Evolutionary conservation across 2,888 invertebrate species (phyloP).

Genomic region (Pandemis cinnamomeana): DNA sequence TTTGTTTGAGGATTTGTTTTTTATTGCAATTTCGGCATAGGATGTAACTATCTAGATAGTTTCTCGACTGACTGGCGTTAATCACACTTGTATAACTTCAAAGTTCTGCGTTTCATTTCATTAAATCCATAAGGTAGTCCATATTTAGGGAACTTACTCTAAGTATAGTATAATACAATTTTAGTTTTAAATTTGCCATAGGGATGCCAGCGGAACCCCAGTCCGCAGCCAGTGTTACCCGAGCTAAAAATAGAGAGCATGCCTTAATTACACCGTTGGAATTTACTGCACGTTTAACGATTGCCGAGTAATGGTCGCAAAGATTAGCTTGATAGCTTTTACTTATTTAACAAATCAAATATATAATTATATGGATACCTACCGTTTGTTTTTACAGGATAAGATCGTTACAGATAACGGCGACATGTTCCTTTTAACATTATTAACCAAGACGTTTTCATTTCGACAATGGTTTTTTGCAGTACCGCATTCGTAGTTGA

Average conservation of each 20-base stretch:
- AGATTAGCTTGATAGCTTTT: slow-evolving; percentile 32
- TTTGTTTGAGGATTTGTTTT: too few relatives aligned
- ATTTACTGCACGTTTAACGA: slow-evolving; percentile 78
- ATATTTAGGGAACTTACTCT: too few relatives aligned
- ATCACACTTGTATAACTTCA: too few relatives aligned
- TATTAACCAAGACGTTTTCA: too few relatives aligned
- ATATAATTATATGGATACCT: slow-evolving; percentile 13
- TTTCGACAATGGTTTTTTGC: too few relatives aligned
- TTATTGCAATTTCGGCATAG: too few relatives aligned
- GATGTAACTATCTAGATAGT: too few relatives aligned
- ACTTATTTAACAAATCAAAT: slow-evolving; percentile 28
- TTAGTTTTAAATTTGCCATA: not conserved
- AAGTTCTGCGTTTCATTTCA: too few relatives aligned
- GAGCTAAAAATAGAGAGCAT: slow-evolving; percentile 75
- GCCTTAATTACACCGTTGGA: slow-evolving; percentile 77
- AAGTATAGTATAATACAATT: not conserved
- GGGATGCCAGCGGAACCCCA: slow-evolving; percentile 17
- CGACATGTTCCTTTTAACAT: not conserved
- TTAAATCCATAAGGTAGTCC: too few relatives aligned
- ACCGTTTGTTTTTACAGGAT: slow-evolving; percentile 4
- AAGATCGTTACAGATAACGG: not conserved
- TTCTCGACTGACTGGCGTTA: too few relatives aligned
- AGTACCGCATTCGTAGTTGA: too few relatives aligned
- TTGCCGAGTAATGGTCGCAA: slow-evolving; percentile 50
- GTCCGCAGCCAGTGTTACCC: slow-evolving; percentile 42